Evolutionary conservation across 2,888 invertebrate species (phyloP), one percentile per base, ranked within the genome.

Genomic region (Cabera pusaria): DNA sequence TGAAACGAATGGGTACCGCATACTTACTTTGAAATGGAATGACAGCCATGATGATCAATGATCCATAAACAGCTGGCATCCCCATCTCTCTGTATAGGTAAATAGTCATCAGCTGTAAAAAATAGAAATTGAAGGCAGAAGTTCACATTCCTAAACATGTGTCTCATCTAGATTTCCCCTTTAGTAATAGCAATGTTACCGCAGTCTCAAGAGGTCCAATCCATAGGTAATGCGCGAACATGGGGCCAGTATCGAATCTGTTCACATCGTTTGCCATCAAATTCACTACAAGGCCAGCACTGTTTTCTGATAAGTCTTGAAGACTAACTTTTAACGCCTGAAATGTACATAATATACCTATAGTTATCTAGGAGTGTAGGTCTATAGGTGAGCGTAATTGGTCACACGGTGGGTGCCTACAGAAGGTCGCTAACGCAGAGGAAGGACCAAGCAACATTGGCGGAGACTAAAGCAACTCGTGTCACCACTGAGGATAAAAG

Each of bases 191-290:
- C 56, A 48, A 50, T n/a, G n/a, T n/a, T n/a, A 93, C 91, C 40
- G 92, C 35, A n/a, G 93, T 91, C 66, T 94, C 93, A 4, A 94
- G 48, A 0, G 95, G 95, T 9, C 93, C 94, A 37, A 95, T 90
- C 93, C 95, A 94, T 6, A 95, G 83, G 58, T 93, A 95, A 66
- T 95, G 94, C 0, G 93, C 73, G 59, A 93, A 93, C 7, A 93
- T 72, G 1, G 93, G 90, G 3, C 92, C 92, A 47, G 92, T 89
- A 64, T 95, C 95, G 62, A 95, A 93, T 48, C 94, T 89, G 52
- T 92, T 93, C 1, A 95, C 94, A 63, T 96, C 96, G 54, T 94
- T 95, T 9, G 95, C 94, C 79, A 96, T 84, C 6, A 92, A 64
- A 62, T 92, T 92, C 0, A 92, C 83, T 7, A 92, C 90, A 50